Conservation (phyloP, 2,113 vertebrate species). For the Potamarius usumacintae region DNA sequence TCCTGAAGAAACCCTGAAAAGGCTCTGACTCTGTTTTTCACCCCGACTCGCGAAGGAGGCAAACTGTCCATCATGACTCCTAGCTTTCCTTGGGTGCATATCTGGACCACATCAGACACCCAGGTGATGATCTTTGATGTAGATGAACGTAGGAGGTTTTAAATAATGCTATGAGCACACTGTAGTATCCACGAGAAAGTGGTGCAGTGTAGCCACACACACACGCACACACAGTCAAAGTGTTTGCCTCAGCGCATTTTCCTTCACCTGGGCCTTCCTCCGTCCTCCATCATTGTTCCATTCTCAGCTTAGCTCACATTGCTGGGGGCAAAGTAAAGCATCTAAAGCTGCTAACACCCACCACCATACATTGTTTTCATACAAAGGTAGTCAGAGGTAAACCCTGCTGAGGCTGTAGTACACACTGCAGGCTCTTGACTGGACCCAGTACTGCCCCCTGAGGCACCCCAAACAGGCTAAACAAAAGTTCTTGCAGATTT, state of each 20-base stretch:
- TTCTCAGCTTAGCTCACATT: not conserved
- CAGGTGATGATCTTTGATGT: not conserved
- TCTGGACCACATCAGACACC: not conserved
- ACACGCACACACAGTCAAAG: not conserved
- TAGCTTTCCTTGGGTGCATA: not conserved
- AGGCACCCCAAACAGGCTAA: not conserved
- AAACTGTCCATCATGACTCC: not conserved
- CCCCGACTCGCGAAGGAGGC: constrained; percentile 8
- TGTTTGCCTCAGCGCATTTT: constrained; percentile 1
- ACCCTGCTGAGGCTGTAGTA: constrained; percentile 13
- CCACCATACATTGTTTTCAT: constrained; percentile 23
- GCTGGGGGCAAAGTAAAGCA: constrained; percentile 10
- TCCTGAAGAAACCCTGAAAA: not conserved
- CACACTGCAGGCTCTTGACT: not conserved
- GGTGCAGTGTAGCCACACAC: not conserved
- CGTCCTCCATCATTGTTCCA: not conserved
- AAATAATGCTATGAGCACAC: not conserved
- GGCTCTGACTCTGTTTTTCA: not conserved
- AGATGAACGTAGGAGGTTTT: not conserved
- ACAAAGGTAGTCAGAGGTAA: constrained; percentile 19
- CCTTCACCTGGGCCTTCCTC: not conserved
- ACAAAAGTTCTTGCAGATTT: not conserved
- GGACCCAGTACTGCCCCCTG: constrained; percentile 24
- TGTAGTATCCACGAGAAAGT: not conserved
- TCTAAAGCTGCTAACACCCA: constrained; percentile 36